A percentile compares a stretch with the other conserved stretches of the same genome.
These are phyloP conservation scores for Macrosteles quadrilineatus DNA, from an alignment of 1,140 invertebrate genomes.

Conservation along the genomic window DNA sequence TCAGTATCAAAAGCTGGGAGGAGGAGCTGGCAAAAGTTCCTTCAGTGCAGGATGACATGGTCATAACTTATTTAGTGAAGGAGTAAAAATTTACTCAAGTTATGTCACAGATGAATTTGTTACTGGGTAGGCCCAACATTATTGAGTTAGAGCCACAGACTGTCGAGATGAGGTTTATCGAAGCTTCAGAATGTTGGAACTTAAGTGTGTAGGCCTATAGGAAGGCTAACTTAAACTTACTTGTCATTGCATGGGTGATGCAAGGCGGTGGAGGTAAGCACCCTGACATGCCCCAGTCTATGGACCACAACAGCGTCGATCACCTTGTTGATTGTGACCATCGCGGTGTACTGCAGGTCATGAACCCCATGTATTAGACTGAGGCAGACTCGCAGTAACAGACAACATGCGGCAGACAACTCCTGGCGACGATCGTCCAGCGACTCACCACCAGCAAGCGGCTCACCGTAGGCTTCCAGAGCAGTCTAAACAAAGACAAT, in stretches of 20 bases:
- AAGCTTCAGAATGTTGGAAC: no score
- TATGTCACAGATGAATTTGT: no score
- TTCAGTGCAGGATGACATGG: no score
- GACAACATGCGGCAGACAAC: conserved; percentile 52
- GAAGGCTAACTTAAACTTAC: no score
- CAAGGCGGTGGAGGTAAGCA: conserved; percentile 40
- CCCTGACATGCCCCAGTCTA: conserved; percentile 46
- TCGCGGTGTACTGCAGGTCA: conserved; percentile 61
- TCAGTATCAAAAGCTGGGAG: no score
- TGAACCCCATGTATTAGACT: conserved; percentile 58
- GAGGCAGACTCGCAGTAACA: conserved; percentile 55
- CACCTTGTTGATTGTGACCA: conserved; percentile 61
- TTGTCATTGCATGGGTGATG: conserved; percentile 42
- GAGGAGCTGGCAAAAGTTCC: no score
- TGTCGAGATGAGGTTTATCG: no score
- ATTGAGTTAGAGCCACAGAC: no score
- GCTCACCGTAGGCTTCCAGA: conserved; percentile 42
- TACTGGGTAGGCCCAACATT: no score
- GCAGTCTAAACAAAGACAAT: conserved; percentile 42
- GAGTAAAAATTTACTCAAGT: no score
- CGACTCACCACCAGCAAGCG: conserved; percentile 3
- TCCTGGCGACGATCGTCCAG: conserved; percentile 39
- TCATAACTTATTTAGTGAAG: no score
- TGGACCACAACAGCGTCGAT: conserved; percentile 57
- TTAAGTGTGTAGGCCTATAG: no score